These are phyloP conservation scores for Campoletis raptor DNA, from an alignment of 2,888 invertebrate species.

Conservation along the genomic window DNA sequence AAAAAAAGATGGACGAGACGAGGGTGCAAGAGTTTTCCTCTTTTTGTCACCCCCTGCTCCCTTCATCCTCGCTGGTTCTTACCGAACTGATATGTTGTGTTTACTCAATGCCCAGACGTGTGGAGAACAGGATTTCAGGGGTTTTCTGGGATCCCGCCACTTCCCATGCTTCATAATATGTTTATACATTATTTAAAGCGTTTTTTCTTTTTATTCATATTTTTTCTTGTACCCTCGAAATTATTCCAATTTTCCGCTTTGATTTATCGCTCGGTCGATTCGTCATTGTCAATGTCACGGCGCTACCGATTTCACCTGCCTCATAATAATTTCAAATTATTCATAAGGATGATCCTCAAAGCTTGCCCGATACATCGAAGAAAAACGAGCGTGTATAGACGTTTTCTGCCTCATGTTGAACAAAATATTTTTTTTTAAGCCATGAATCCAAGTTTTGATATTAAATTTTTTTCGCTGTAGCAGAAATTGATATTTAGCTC, in stretches of 20 bases:
- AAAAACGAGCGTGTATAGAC: constrained; percentile 4
- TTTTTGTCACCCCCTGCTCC: constrained; percentile 15
- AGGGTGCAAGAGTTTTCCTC: constrained; percentile 46
- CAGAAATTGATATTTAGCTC: too few relatives aligned
- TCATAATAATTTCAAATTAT: constrained; percentile 40
- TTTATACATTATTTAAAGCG: constrained; percentile 14
- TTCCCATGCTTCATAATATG: constrained; percentile 4
- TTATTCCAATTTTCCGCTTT: constrained; percentile 50
- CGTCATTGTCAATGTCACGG: constrained; percentile 62
- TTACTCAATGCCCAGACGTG: constrained; percentile 66
- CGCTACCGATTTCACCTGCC: constrained; percentile 63
- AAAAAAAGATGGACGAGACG: constrained; percentile 51
- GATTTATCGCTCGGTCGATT: constrained; percentile 48
- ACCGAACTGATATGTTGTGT: constrained; percentile 61
- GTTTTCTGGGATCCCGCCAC: constrained; percentile 38
- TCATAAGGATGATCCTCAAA: constrained; percentile 22
- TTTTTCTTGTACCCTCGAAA: constrained; percentile 34
- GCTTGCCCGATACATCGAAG: background rate
- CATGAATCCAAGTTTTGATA: background rate
- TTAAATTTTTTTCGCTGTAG: background rate
- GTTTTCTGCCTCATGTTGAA: background rate
- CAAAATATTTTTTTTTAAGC: background rate
- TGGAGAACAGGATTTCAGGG: constrained; percentile 69
- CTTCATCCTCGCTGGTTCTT: constrained; percentile 3
- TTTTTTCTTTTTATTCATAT: constrained; percentile 24